Percentiles rank a stretch among this genome's conserved stretches.
Conservation (phyloP, 2,888 invertebrate species). For the Yponomeuta malinellus region DNA sequence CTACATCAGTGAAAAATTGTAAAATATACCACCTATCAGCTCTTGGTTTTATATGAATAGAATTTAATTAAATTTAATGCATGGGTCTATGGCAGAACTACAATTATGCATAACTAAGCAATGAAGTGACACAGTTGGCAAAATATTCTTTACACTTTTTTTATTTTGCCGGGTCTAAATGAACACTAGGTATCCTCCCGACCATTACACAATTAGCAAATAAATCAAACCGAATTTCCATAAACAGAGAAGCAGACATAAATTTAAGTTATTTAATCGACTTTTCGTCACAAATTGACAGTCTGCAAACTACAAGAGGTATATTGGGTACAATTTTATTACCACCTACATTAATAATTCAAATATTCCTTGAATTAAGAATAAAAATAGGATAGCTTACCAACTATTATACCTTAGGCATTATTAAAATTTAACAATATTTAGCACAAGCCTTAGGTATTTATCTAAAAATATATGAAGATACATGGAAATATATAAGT, state of each 20-base stretch:
- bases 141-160: neutral
- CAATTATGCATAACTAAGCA: too few species aligned
- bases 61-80: too few species aligned
- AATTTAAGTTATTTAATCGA: neutral
- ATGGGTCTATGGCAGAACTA: too few species aligned
- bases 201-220: neutral
- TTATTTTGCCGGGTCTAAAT: neutral
- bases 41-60: too few species aligned
- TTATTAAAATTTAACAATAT: neutral
- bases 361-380: neutral
- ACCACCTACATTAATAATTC: neutral
- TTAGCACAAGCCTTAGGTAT: neutral
- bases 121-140: too few species aligned
- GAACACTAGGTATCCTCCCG: neutral
- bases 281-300: neutral
- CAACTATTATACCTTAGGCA: neutral
- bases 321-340: conserved; percentile 8
- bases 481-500: too few species aligned
- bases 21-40: too few species aligned
- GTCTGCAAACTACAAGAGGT: neutral
- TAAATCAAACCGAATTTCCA: neutral
- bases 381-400: neutral
- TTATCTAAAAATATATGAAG: neutral
- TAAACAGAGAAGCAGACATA: neutral
- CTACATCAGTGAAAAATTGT: too few species aligned